phyloP scores from a whole-genome alignment of 2,797 vertebrate genomes.

The Oceanodroma leucorhoa region DNA sequence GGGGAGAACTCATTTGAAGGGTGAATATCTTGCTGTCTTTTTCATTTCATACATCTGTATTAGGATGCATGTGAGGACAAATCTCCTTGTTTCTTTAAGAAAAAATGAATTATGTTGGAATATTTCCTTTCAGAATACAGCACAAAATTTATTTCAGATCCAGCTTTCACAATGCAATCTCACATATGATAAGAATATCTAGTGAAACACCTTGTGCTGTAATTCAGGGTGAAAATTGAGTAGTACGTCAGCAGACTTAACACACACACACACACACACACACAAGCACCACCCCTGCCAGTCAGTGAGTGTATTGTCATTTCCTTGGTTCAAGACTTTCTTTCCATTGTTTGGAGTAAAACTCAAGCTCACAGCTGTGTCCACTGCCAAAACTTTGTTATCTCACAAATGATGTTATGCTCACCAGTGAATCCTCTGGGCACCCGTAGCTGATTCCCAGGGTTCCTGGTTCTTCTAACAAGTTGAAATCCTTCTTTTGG shows the following conservation, averaged over 20 bases:
- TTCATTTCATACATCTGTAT: background rate
- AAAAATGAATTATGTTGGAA: background rate
- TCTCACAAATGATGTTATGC: constrained; percentile 5
- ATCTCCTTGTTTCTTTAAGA: background rate
- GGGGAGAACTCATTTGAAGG: background rate
- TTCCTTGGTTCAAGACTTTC: background rate
- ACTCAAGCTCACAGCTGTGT: background rate
- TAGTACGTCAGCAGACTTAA: background rate
- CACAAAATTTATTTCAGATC: background rate
- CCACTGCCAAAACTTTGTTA: background rate
- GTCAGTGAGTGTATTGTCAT: background rate
- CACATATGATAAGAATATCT: background rate
- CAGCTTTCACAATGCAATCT: background rate
- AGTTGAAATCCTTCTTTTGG: constrained; percentile 97
- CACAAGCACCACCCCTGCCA: background rate
- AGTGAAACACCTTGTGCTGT: background rate
- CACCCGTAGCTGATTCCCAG: constrained; percentile 95
- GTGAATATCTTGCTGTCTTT: background rate
- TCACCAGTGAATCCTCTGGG: constrained; percentile 93
- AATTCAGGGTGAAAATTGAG: background rate
- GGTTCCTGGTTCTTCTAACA: constrained; percentile 92
- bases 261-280: background rate
- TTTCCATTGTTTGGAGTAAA: background rate
- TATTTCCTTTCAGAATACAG: background rate
- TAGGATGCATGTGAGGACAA: background rate